A percentile compares a stretch with the other conserved stretches of the same genome.
Conservation (phyloP, 2,113 vertebrate species). For the Callopanchax toddi region DNA sequence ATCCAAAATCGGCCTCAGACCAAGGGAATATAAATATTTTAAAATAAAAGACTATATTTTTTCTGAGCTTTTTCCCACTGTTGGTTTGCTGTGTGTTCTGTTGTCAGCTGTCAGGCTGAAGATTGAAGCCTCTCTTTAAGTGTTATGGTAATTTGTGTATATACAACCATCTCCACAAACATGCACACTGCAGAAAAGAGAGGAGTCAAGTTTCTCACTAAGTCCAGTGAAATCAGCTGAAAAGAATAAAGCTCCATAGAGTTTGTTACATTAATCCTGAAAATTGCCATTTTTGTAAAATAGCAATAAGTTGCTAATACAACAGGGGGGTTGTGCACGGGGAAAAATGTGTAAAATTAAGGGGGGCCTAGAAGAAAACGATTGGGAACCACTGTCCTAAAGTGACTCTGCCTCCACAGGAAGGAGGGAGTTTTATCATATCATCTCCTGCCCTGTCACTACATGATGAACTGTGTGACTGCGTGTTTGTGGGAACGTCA, state of each 20-base stretch:
- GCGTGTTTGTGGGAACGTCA: slow-evolving; percentile 14
- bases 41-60: background rate
- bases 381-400: too few relatives aligned
- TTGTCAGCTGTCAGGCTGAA: background rate
- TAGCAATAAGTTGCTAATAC: too few relatives aligned
- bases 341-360: too few relatives aligned
- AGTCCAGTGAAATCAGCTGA: background rate
- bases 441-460: slow-evolving; percentile 10
- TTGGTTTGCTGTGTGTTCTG: background rate
- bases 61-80: background rate
- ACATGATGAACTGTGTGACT: slow-evolving; percentile 10
- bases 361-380: too few relatives aligned
- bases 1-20: too few relatives aligned
- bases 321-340: too few relatives aligned
- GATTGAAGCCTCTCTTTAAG: background rate
- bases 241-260: too few relatives aligned
- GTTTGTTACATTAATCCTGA: too few relatives aligned
- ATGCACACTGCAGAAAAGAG: too few relatives aligned
- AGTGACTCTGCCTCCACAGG: slow-evolving; percentile 7
- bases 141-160: background rate
- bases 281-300: too few relatives aligned
- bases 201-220: background rate
- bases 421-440: slow-evolving; percentile 33
- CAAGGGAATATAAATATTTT: too few relatives aligned
- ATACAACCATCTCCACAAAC: too few relatives aligned